phyloP scores from a whole-genome alignment of 2,113 vertebrate species.

The mouse (Mus musculus) region DNA sequence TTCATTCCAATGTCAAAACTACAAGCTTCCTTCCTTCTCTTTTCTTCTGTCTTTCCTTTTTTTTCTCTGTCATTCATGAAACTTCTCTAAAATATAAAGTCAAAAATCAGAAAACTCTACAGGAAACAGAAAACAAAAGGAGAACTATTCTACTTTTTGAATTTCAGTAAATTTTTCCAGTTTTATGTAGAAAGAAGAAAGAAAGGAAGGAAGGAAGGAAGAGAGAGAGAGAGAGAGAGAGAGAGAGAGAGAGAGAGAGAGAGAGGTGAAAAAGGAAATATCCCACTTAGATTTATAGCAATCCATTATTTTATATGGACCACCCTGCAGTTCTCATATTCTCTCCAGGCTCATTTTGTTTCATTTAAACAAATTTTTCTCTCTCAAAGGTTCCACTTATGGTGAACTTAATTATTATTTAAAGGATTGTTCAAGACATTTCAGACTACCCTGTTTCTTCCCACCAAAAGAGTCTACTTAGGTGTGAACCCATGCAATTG shows the following conservation, averaged over 20 bases:
- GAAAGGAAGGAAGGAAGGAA: not conserved
- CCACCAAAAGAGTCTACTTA: not conserved
- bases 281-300: not conserved
- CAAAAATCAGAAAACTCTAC: not conserved
- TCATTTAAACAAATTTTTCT: not conserved
- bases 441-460: slow-evolving; percentile 49
- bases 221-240: not conserved
- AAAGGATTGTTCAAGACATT: slow-evolving; percentile 51
- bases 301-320: slow-evolving; percentile 55
- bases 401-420: slow-evolving; percentile 63
- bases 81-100: slow-evolving; percentile 34
- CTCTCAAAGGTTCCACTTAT: slow-evolving; percentile 70
- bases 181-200: not conserved
- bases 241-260: not conserved
- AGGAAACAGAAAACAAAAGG: not conserved
- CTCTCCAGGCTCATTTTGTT: slow-evolving; percentile 56
- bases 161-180: not conserved
- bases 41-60: no score
- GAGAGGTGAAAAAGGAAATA: not conserved
- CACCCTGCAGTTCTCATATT: slow-evolving; percentile 59
- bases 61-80: not conserved
- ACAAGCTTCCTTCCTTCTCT: not conserved
- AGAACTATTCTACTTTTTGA: slow-evolving; percentile 40
- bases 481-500: not conserved
- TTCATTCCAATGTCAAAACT: not conserved